Evolutionary conservation across 2,113 vertebrate species (phyloP), one percentile per base, ranked within the genome.

Genomic region (Epinephelus cyanopodus): DNA sequence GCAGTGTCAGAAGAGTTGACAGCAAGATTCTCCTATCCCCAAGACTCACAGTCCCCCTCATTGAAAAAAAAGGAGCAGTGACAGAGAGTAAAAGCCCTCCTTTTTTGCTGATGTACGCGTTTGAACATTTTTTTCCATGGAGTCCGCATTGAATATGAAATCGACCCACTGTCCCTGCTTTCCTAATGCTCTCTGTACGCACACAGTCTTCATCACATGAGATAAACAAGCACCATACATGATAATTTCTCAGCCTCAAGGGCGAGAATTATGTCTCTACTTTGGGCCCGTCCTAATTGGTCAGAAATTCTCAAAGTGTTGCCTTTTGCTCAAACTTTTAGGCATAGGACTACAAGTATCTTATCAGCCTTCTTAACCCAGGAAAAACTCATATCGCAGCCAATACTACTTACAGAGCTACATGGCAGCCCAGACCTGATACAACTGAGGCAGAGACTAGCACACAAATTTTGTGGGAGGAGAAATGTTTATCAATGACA

Each of bases 1-100:
- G 76, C 63, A 15, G 76, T 87, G 90, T 89, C 83, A 86, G 62
- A 88, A 62, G 67, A 82, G 61, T 85, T 89, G 86, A 89, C 91
- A 87, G 87, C 71, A 50, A 88, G 79, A 87, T 77, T 83, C 65
- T 71, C 65, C 64, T 6, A 72, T 82, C 77, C 39, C 42, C 71
- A 58, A 66, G 56, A 60, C 69, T 52, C 58, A 6, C 42, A 45
- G 39, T 64, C 54, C 71, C 70, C 25, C 33, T 63, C 1, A 19
- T 25, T 42, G 48, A 2, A 10, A 42, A 63, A 58, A 66, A 74
- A 65, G 45, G 52, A 37, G 25, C 50, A 42, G 39, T 83, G 74
- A 88, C 70, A 57, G 68, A 67, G 6, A 84, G 66, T 58, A 74
- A 79, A 87, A 69, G 42, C 39, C 12, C 2, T 57, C 6, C 10